phyloP scores from a whole-genome alignment of 2,797 vertebrate genomes.

The Pristis pectinata region DNA sequence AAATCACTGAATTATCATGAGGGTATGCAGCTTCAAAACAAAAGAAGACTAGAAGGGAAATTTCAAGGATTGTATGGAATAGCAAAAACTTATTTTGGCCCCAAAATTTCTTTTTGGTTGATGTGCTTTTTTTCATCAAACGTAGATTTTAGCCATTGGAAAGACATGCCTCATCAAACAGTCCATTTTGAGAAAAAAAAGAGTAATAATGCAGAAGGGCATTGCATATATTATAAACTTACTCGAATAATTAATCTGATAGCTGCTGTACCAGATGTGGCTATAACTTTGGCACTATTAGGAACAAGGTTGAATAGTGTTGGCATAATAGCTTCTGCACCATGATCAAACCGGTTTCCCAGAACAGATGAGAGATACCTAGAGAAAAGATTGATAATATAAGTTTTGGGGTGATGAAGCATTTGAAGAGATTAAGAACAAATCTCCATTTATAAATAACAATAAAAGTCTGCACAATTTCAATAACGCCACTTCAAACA shows the following conservation, averaged over 20 bases:
- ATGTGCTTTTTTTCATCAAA: not conserved
- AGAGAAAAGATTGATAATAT: conserved; percentile 41
- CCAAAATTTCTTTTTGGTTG: not conserved
- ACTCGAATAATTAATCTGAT: conserved; percentile 94
- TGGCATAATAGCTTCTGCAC: conserved; percentile 94
- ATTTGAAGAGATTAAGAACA: not conserved
- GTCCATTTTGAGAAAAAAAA: not conserved
- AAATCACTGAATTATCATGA: not conserved
- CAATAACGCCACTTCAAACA: not conserved
- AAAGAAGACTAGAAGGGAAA: not conserved
- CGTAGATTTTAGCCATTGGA: not conserved
- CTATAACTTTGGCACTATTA: conserved; percentile 98
- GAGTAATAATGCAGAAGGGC: not conserved
- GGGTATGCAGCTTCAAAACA: not conserved
- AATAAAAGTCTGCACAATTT: not conserved
- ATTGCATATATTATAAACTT: conserved; percentile 48
- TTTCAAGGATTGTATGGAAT: not conserved
- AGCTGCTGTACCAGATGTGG: conserved; percentile 84
- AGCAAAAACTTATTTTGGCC: not conserved
- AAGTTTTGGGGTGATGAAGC: not conserved
- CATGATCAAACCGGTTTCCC: conserved; percentile 95
- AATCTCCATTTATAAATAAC: not conserved
- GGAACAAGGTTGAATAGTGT: conserved; percentile 94
- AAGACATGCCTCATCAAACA: not conserved
- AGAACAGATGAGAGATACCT: conserved; percentile 84